phyloP scores from a whole-genome alignment of 30 jellyfish, hydroid and myxozoan species.

The Aurelia sp. region DNA sequence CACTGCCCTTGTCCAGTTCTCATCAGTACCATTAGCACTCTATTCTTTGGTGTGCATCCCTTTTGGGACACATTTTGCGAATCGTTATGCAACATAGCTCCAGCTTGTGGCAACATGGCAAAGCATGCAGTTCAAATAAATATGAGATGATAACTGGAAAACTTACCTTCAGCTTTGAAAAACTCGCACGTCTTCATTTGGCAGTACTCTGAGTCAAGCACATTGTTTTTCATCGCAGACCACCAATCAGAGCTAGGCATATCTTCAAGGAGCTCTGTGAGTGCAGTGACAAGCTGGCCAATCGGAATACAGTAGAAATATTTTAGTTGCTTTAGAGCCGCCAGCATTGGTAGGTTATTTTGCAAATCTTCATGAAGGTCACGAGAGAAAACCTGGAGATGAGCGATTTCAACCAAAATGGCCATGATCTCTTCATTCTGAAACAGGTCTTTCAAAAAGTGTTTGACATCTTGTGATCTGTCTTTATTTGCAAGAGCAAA shows the following conservation, averaged over 20 bases:
- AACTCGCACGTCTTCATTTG: conserved; percentile 25
- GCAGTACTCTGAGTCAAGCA: conserved; percentile 10
- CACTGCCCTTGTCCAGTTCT: too few species aligned
- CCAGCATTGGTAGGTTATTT: conserved; percentile 11
- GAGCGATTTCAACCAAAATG: conserved; percentile 29
- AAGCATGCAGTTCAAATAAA: too few species aligned
- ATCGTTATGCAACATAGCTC: too few species aligned
- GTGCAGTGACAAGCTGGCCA: conserved; percentile 47
- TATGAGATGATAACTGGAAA: too few species aligned
- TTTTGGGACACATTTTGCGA: too few species aligned
- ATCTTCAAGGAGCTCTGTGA: conserved; percentile 9
- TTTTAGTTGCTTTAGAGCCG: conserved; percentile 32
- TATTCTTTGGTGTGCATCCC: too few species aligned
- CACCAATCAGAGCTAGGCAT: conserved; percentile 21
- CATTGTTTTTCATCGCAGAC: neutral
- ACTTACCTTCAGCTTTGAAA: conserved; percentile 20
- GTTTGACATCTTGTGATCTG: conserved; percentile 22
- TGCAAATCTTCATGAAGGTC: conserved; percentile 29
- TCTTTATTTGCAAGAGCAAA: conserved; percentile 6
- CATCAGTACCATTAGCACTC: too few species aligned
- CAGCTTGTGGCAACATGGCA: too few species aligned
- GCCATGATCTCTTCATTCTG: conserved; percentile 14
- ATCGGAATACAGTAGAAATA: conserved; percentile 29
- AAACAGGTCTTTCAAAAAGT: conserved; percentile 7
- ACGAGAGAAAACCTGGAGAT: conserved; percentile 27